These are phyloP conservation scores for Augochlora pura DNA, from an alignment of 1,140 invertebrate genomes.

Conservation along the genomic window DNA sequence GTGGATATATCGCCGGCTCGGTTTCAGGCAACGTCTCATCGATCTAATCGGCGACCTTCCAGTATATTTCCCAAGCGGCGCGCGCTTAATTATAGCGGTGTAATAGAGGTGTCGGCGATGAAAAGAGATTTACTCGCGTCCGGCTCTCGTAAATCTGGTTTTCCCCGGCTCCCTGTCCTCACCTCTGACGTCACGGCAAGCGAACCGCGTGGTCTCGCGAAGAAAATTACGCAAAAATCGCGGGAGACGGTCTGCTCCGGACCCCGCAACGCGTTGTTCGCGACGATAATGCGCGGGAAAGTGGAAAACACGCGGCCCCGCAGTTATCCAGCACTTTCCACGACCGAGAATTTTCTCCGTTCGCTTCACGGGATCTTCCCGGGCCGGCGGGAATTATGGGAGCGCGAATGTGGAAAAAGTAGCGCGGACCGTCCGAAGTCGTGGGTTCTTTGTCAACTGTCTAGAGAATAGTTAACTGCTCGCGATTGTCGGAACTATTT, in stretches of 20 bases:
- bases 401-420: constrained; percentile 51
- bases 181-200: constrained; percentile 29
- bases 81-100: constrained; percentile 24
- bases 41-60: constrained; percentile 37
- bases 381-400: constrained; percentile 38
- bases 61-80: constrained; percentile 33
- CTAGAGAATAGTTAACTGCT: no score
- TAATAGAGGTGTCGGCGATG: constrained; percentile 12
- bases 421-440: constrained; percentile 18
- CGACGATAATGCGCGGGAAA: constrained; percentile 15
- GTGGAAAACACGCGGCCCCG: constrained; percentile 27
- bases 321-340: constrained; percentile 45
- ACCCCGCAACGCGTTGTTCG: not conserved
- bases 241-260: not conserved
- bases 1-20: not conserved
- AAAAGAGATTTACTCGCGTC: constrained; percentile 32
- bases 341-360: constrained; percentile 44
- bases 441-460: no score
- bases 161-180: not conserved
- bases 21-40: constrained; percentile 25
- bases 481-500: no score
- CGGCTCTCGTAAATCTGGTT: constrained; percentile 37
- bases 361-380: constrained; percentile 26
- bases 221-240: constrained; percentile 4
- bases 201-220: not conserved